These are phyloP conservation scores for Mugil cephalus DNA, from an alignment of 2,113 vertebrate genomes.

Conservation along the genomic window DNA sequence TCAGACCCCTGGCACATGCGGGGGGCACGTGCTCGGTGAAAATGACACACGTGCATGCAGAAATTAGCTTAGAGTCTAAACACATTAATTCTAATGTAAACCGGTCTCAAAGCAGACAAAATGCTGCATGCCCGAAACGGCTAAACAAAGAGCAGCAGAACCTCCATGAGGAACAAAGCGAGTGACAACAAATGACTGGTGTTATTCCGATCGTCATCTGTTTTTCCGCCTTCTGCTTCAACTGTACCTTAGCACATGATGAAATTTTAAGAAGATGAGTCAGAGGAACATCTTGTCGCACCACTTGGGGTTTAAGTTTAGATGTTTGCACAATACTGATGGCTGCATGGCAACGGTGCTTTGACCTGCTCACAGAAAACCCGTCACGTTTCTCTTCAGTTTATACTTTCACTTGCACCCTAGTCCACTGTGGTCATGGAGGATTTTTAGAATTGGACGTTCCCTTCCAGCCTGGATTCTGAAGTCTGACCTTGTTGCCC, in stretches of 20 bases:
- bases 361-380: slow-evolving; percentile 1
- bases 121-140: neutral
- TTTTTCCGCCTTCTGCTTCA: slow-evolving; percentile 19
- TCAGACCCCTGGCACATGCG: slow-evolving; percentile 44
- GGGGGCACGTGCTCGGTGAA: slow-evolving; percentile 35
- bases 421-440: neutral
- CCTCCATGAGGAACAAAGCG: slow-evolving; percentile 43
- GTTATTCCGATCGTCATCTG: slow-evolving; percentile 26
- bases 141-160: slow-evolving; percentile 38
- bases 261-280: slow-evolving; percentile 50
- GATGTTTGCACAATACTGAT: slow-evolving; percentile 22
- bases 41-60: slow-evolving; percentile 24
- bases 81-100: slow-evolving; percentile 71
- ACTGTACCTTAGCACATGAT: slow-evolving; percentile 7
- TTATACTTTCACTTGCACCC: slow-evolving; percentile 11
- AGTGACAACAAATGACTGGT: slow-evolving; percentile 32
- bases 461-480: slow-evolving; percentile 6
- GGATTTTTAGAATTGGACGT: slow-evolving; percentile 19
- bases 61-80: slow-evolving; percentile 64
- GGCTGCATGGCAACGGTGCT: slow-evolving; percentile 23
- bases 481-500: slow-evolving; percentile 52
- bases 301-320: slow-evolving; percentile 7
- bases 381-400: neutral
- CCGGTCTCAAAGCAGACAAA: slow-evolving; percentile 18
- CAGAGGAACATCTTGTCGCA: slow-evolving; percentile 28